A percentile compares a stretch with the other conserved stretches of the same genome.
Conservation (phyloP, 2,888 invertebrate genomes). For the Neoaliturus tenellus region DNA sequence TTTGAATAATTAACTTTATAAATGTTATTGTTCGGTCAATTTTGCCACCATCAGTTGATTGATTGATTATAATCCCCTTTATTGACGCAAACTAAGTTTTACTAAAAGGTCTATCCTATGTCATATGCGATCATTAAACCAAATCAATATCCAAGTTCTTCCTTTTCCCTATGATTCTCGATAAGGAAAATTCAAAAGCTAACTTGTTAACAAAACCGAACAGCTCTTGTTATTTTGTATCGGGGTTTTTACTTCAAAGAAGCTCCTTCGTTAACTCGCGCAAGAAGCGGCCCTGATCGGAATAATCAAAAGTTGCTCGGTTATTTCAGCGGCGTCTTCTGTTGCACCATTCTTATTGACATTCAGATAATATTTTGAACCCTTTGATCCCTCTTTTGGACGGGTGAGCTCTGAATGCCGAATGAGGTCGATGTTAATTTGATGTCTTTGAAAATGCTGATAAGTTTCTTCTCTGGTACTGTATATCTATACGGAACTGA, state of each 20-base stretch:
- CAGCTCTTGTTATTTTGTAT: slow-evolving; percentile 20
- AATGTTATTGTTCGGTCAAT: no score
- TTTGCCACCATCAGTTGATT: no score
- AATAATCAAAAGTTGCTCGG: background rate
- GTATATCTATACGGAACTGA: no score
- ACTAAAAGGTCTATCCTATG: no score
- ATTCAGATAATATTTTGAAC: slow-evolving; percentile 6
- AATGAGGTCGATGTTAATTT: background rate
- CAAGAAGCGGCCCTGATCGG: background rate
- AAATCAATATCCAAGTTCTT: no score
- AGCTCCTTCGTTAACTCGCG: background rate
- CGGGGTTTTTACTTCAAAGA: background rate
- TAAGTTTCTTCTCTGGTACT: no score
- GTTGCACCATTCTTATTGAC: background rate
- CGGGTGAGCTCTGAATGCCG: background rate
- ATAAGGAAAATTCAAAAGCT: background rate
- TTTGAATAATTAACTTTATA: no score
- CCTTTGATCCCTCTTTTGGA: slow-evolving; percentile 27
- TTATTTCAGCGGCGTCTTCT: background rate
- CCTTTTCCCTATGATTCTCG: background rate
- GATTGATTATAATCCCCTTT: no score
- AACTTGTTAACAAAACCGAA: background rate
- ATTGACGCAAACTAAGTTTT: no score
- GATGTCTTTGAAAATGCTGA: no score
- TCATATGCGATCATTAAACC: no score